Percentiles rank a stretch among this genome's conserved stretches.
phyloP scores from a whole-genome alignment of 2,113 vertebrate genomes.

The Lasiurus cinereus region DNA sequence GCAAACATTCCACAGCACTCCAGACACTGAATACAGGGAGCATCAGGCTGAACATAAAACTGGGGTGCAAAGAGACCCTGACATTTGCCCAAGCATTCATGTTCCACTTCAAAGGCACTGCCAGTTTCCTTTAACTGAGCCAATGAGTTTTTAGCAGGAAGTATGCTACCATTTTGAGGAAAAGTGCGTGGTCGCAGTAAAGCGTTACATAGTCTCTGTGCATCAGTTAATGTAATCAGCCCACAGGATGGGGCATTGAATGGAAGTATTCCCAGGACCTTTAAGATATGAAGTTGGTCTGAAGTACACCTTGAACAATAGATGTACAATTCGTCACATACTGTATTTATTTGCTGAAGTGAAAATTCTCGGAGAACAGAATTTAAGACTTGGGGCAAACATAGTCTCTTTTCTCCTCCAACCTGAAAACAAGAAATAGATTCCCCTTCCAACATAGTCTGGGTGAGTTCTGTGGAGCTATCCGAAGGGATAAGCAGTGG shows the following conservation, averaged over 20 bases:
- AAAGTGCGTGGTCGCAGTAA: conserved; percentile 94
- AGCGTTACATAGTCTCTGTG: conserved; percentile 97
- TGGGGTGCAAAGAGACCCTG: conserved; percentile 97
- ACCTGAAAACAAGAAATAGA: conserved; percentile 98
- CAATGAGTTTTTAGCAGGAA: conserved; percentile 90
- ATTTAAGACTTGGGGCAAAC: conserved; percentile 98
- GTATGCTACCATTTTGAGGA: conserved; percentile 90
- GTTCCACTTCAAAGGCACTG: conserved; percentile 97
- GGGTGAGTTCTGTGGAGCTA: conserved; percentile 97
- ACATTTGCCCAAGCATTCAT: conserved; percentile 98
- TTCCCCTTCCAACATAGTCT: conserved; percentile 96
- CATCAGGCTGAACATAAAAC: conserved; percentile 95
- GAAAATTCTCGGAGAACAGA: conserved; percentile 98
- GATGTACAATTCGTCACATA: conserved; percentile 98
- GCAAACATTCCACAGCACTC: conserved; percentile 98
- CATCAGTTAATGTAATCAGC: conserved; percentile 97
- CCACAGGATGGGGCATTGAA: conserved; percentile 98
- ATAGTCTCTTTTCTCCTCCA: conserved; percentile 98
- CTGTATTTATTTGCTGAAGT: conserved; percentile 97
- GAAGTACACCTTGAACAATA: conserved; percentile 98
- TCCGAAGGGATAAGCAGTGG: conserved; percentile 97
- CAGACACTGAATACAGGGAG: conserved; percentile 96
- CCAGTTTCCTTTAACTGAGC: conserved; percentile 94
- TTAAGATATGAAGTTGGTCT: conserved; percentile 97
- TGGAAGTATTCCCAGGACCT: conserved; percentile 97